Base-by-base conservation (phyloP, 2,113 vertebrate genomes). In the Chaetorhynchus papuensis region DNA sequence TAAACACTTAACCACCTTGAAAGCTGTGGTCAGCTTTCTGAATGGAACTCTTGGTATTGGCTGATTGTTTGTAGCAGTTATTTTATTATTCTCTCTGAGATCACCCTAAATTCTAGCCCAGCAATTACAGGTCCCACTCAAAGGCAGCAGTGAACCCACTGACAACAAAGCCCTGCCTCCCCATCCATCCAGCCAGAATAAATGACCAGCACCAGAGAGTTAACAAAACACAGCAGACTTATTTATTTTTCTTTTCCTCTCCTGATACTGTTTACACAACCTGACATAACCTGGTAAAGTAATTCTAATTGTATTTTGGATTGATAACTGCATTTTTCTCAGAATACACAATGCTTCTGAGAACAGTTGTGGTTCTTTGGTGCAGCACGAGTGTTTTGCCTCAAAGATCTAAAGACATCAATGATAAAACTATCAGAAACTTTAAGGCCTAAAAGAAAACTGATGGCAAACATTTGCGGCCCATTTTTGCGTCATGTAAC, bases 261-360 rank as follows among this genome's bases (percentile, higher is more conserved):
- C 59, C 65, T 89, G 94, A 87, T 90, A 63, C 52, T 94, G 77
- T 94, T 97, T 97, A 90, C 91, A 94, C 94, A 97, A 92, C 85
- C 91, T 91, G 70, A 85, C 78, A 85, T 96, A 95, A 97, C 92
- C 95, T 88, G 84, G 59, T 87, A 96, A 92, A 97, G 94, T 85
- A 94, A 92, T 96, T 94, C 84, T 92, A 97, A 93, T 94, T 94
- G 87, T 83, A 94, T 93, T 90, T 95, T 96, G 96, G 83, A 96
- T 91, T 91, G 95, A 97, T 95, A 96, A 81, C 70, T 94, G 79
- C 94, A 88, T 93, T 96, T 69, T 93, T 94, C 72, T 87, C 84
- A 63, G 83, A 78, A 94, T 44, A 92, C 68, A 95, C 89, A 82
- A 80, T 39, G 82, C 79, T 87, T 89, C 72, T 50, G 66, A 88